Evolutionary conservation across 2,888 invertebrate species (phyloP).

Genomic region (Epinotia ramella): DNA sequence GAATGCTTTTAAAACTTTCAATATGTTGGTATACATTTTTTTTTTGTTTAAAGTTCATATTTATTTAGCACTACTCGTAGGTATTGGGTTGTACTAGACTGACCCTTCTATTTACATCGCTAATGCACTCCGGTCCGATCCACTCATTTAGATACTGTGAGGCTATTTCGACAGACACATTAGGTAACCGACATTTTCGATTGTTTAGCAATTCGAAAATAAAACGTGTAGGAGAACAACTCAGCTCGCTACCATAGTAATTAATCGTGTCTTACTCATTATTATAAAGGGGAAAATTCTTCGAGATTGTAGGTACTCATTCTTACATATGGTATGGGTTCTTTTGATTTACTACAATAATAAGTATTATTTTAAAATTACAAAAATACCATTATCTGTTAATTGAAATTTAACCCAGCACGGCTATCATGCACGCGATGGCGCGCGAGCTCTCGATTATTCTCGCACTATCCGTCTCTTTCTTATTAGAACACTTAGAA

Average conservation of each 20-base stretch:
- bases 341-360: no score
- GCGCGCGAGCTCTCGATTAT: no score
- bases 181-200: conserved; percentile 7
- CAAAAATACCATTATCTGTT: no score
- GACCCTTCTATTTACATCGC: conserved; percentile 53
- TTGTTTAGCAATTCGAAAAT: not conserved
- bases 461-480: no score
- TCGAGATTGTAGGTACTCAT: no score
- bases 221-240: not conserved
- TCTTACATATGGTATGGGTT: no score
- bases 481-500: no score
- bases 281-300: no score
- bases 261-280: not conserved
- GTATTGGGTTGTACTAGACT: conserved; percentile 47
- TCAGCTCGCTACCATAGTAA: not conserved
- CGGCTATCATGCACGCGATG: no score
- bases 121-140: conserved; percentile 48
- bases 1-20: not conserved
- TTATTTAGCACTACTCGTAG: conserved; percentile 5
- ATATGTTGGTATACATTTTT: not conserved
- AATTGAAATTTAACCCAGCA: no score
- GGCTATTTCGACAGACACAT: conserved; percentile 23
- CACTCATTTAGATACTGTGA: conserved; percentile 20
- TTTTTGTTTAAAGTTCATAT: conserved; percentile 14
- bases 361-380: no score